Evolutionary conservation across 2,888 invertebrate genomes (phyloP).

Genomic region (Ptychoptera contaminata): DNA sequence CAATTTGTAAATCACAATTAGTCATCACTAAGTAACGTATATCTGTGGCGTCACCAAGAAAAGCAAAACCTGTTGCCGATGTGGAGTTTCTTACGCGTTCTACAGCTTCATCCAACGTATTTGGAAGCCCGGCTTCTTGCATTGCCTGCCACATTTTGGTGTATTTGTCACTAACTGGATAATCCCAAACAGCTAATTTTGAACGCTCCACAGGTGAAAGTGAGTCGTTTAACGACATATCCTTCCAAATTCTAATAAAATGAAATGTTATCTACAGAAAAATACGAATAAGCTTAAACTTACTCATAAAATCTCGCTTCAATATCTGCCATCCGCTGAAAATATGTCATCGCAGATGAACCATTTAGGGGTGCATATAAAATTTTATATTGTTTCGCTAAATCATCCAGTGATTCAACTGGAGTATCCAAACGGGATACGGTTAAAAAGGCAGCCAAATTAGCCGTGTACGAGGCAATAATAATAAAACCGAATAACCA

Average conservation of each 20-base stretch:
- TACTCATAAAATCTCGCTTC: conserved; percentile 81
- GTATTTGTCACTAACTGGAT: conserved; percentile 95
- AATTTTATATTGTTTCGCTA: conserved; percentile 91
- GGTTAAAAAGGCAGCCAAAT: conserved; percentile 92
- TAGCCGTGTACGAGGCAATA: conserved; percentile 96
- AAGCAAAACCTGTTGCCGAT: conserved; percentile 77
- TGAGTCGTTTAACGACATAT: conserved; percentile 91
- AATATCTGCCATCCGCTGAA: conserved; percentile 89
- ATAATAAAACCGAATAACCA: conserved; percentile 98
- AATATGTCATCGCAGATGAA: conserved; percentile 84
- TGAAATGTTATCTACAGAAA: conserved; percentile 12
- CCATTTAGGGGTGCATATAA: conserved; percentile 85
- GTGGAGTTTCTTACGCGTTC: conserved; percentile 48
- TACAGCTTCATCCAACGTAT: conserved; percentile 63
- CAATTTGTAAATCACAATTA: conserved; percentile 61
- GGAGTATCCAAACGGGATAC: conserved; percentile 86
- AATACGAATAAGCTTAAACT: conserved; percentile 35
- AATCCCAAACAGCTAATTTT: conserved; percentile 95
- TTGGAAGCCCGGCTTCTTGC: conserved; percentile 67
- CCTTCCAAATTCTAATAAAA: conserved; percentile 75
- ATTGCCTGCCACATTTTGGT: conserved; percentile 98
- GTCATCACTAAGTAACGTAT: conserved; percentile 41
- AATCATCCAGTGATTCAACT: conserved; percentile 83
- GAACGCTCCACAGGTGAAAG: conserved; percentile 78
- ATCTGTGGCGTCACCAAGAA: conserved; percentile 87